Base-by-base conservation (phyloP, 1,140 invertebrate species). In the Agrypnia vestita region DNA sequence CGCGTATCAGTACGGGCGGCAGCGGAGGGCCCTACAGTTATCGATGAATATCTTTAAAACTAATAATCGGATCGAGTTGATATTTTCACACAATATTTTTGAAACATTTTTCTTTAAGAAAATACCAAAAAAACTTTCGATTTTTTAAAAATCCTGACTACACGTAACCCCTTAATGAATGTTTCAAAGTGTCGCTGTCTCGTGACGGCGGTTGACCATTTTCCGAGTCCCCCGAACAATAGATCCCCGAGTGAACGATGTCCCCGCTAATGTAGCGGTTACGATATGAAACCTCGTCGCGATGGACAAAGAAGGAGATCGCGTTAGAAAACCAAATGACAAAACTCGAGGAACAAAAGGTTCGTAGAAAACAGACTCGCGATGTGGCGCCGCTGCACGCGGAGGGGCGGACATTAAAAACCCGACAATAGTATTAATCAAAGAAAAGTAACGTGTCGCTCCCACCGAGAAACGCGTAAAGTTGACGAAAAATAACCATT, bases 401-500 rank as follows among this genome's bases (percentile, higher is more conserved):
- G 7, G 7, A 59, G 15, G 11, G 21, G 55, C 55, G 55, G 11
- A 59, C 17, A 10, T 59, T 59, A 19, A 21, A 19, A 19, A 1
- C 55, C 1, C 7, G 15, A 59, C 17, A 19, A 59, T 21, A 21
- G 55, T 59, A 19, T 19, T 19, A 59, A 59, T 59, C 15, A 9
- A 15, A 21, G 21, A 59, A 19, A 15, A 59, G 13, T 9, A 56
- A 13, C 15, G 12, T 9, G 15, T 11, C 53, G 15, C 15, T 13
- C 9, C 55, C 11, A 59, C 15, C 55, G 21, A 59, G 21, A 21
- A 43, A 64, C 61, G 61, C 61, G 13, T 64, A 44, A 64, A 64
- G 61, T 64, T 64, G 25, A 64, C 6, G 35, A 64, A 43, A 64
- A 64, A 59, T 59, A 64, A 64, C 8, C 49, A 51, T 64, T 64